Percentiles rank a stretch among this genome's conserved stretches.
These are phyloP conservation scores for Serinus canaria DNA, from an alignment of 2,113 vertebrate species.

Conservation along the genomic window DNA sequence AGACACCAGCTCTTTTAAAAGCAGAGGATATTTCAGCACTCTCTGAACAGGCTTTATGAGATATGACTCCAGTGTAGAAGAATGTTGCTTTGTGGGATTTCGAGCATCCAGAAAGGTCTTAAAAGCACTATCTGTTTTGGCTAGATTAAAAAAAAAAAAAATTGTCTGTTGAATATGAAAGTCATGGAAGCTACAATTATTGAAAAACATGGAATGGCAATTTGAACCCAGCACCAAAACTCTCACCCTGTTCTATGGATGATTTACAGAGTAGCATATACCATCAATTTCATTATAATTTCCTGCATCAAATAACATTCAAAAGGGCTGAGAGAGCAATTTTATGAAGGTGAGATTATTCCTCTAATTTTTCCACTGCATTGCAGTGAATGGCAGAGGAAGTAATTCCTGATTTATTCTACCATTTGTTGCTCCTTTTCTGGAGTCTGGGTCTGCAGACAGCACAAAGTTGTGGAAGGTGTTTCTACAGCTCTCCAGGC, in stretches of 20 bases:
- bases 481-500: neutral
- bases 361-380: neutral
- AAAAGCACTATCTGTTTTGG: conserved; percentile 92
- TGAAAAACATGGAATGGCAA: neutral
- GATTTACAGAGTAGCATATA: neutral
- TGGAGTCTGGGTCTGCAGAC: neutral
- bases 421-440: neutral
- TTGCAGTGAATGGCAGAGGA: neutral
- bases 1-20: conserved; percentile 93
- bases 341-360: neutral
- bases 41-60: conserved; percentile 98
- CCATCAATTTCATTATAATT: neutral
- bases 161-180: neutral
- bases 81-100: conserved; percentile 96
- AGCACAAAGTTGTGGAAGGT: neutral
- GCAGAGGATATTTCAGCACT: conserved; percentile 94
- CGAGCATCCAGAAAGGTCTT: conserved; percentile 90
- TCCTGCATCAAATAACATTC: neutral
- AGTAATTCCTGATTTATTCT: neutral
- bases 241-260: neutral
- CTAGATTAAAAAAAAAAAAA: conserved; percentile 48
- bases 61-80: conserved; percentile 94
- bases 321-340: neutral
- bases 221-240: neutral
- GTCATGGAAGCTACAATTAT: neutral